A percentile compares a stretch with the other conserved stretches of the same genome.
Evolutionary conservation across 2,797 vertebrate species (phyloP).

Genomic region (Zenarchopterus dispar): DNA sequence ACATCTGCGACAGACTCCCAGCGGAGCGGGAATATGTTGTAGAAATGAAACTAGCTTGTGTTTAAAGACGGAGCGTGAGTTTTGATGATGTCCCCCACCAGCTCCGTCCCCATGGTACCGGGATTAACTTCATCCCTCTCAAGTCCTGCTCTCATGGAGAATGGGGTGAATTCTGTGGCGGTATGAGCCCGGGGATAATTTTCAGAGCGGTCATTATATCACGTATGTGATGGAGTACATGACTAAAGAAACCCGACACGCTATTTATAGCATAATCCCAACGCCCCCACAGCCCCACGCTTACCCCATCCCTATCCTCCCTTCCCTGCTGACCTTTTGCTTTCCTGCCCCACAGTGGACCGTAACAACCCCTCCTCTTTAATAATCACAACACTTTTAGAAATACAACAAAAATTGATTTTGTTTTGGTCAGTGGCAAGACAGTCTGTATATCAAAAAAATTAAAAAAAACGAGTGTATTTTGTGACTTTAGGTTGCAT

Average conservation of each 20-base stretch:
- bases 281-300: slow-evolving; percentile 22
- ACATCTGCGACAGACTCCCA: slow-evolving; percentile 28
- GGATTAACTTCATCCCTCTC: slow-evolving; percentile 53
- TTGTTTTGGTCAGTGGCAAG: not conserved
- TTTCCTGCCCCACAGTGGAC: slow-evolving; percentile 15
- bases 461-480: too few species aligned
- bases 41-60: slow-evolving; percentile 36
- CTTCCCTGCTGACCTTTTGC: slow-evolving; percentile 52
- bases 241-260: slow-evolving; percentile 40
- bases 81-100: slow-evolving; percentile 12
- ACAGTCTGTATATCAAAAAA: too few species aligned
- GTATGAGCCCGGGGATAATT: slow-evolving; percentile 35
- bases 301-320: slow-evolving; percentile 20
- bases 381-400: not conserved
- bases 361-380: not conserved
- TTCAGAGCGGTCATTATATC: slow-evolving; percentile 35
- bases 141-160: slow-evolving; percentile 53
- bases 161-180: slow-evolving; percentile 49
- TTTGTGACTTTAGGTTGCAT: too few species aligned
- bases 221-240: slow-evolving; percentile 30
- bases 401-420: too few species aligned
- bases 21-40: not conserved
- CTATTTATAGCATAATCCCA: slow-evolving; percentile 44
- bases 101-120: slow-evolving; percentile 9
- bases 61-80: slow-evolving; percentile 8